Conservation (phyloP, 2,888 invertebrate species). For the Entomobrya proxima region DNA sequence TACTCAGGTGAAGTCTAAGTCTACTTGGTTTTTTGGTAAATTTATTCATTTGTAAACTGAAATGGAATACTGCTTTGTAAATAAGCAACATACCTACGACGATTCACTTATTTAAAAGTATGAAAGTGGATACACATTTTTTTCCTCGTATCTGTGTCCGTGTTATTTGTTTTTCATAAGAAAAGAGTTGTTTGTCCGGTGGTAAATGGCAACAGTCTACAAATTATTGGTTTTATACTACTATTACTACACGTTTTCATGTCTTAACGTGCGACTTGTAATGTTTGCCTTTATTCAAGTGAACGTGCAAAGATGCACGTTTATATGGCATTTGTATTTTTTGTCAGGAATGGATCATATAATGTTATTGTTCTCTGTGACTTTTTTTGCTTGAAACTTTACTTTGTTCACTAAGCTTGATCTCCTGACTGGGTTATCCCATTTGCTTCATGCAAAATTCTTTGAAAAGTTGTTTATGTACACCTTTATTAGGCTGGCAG, state of each 20-base stretch:
- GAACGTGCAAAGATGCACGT: neutral
- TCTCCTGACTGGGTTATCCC: neutral
- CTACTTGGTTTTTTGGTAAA: too few species aligned
- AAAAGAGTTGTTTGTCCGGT: slow-evolving; percentile 26
- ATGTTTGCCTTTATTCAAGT: neutral
- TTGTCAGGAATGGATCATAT: neutral
- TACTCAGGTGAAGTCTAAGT: too few species aligned
- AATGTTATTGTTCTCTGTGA: neutral
- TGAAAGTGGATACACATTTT: too few species aligned
- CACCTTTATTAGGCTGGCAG: neutral
- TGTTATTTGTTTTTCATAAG: neutral
- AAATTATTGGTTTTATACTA: neutral
- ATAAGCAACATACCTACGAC: neutral
- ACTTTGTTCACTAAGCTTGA: slow-evolving; percentile 11
- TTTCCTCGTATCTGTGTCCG: neutral
- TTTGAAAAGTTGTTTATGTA: slow-evolving; percentile 6
- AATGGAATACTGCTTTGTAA: neutral
- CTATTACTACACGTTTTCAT: neutral
- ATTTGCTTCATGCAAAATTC: neutral
- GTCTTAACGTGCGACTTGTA: neutral
- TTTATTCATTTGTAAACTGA: neutral
- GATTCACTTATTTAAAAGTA: neutral
- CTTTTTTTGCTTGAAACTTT: neutral
- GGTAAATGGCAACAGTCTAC: neutral
- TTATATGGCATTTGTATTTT: neutral